Evolutionary conservation across 2,797 vertebrate genomes (phyloP), one percentile per base, ranked within the genome.

Genomic region (Propithecus perrieri): DNA sequence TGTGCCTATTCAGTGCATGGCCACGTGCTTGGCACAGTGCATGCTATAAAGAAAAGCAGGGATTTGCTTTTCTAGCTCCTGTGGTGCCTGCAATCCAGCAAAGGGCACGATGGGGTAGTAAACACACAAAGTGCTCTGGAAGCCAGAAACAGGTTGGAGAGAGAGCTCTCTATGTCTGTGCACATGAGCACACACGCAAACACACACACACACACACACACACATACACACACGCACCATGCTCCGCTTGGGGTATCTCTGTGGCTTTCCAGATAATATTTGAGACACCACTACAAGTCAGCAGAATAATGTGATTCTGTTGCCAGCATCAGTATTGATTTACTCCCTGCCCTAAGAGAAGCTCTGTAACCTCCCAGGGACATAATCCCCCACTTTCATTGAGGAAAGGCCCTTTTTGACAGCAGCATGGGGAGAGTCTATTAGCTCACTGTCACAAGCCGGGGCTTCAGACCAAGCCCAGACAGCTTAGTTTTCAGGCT

Each of bases 351-450:
- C 92, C 87, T 95, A 8, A 67, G 85, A 96, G 90, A 96, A 91
- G 74, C 81, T 85, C 81, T 72, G 12, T 92, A 63, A 94, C 94
- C 85, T 97, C 97, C 97, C 87, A 75, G 95, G 83, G 95, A 94
- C 79, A 78, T 96, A 97, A 96, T 97, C 97, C 93, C 96, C 92
- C 78, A 72, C 95, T 92, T 95, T 95, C 93, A 48, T 87, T 3
- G 67, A 89, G 91, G 94, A 80, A 89, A 97, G 93, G 33, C 85
- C 91, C 67, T 63, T 89, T 33, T 41, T 95, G 90, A 93, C 93
- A 87, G 92, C 75, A 55, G 81, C 48, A 7, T 72, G 46, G 80
- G 72, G 92, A 95, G 57, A 96, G 85, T 84, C 88, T 92, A 76
- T 97, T 96, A 97, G 95, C 91, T 94, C 46, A 0, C 95, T 86